Evolutionary conservation across 1,140 invertebrate genomes (phyloP).

Genomic region (Acyrthosiphon pisum): DNA sequence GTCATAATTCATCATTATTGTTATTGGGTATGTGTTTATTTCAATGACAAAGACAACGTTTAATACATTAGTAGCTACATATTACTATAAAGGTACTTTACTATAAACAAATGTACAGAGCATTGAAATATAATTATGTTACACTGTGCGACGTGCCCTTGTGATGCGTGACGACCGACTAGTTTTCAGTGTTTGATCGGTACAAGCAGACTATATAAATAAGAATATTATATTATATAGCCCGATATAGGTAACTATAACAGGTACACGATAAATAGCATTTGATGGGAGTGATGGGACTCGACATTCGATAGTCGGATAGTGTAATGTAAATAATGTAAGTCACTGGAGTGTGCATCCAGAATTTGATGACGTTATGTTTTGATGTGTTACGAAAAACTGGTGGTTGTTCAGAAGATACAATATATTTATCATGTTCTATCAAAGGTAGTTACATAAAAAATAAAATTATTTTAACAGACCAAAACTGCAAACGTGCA

Average conservation of each 20-base stretch:
- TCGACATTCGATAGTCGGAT: too few species aligned
- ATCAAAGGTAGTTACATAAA: not conserved
- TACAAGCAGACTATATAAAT: too few species aligned
- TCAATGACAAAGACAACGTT: not conserved
- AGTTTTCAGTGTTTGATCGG: not conserved
- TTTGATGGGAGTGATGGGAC: too few species aligned
- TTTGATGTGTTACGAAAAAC: too few species aligned
- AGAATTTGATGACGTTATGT: not conserved
- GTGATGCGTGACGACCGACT: not conserved
- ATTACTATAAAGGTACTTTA: not conserved
- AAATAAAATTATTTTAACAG: not conserved
- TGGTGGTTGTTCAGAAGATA: too few species aligned
- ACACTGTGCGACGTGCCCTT: not conserved
- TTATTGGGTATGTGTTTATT: not conserved
- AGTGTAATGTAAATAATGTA: too few species aligned
- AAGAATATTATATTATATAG: too few species aligned
- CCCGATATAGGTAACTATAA: too few species aligned
- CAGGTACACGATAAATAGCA: too few species aligned
- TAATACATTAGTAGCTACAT: not conserved
- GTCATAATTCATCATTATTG: not conserved
- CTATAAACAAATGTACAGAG: not conserved
- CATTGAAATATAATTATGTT: not conserved
- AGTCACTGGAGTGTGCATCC: not conserved
- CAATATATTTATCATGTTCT: too few species aligned
- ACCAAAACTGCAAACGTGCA: not conserved